Conservation (phyloP, 2,888 invertebrate genomes). For the Ophonus ardosiacus region DNA sequence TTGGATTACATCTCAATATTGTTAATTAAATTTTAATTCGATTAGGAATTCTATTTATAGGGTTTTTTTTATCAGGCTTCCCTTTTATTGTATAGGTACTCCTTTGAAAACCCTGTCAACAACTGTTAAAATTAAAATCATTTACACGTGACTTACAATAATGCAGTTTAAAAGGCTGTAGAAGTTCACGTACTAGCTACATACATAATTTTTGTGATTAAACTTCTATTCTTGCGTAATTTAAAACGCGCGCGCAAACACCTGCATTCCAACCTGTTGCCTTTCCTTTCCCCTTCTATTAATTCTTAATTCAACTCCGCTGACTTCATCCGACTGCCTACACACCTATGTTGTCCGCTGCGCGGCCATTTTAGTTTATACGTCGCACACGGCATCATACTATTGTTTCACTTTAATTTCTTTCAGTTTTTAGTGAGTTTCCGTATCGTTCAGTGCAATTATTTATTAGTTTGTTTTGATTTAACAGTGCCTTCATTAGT, state of each 20-base stretch:
- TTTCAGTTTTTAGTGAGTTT: constrained; percentile 7
- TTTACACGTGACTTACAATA: too few relatives aligned
- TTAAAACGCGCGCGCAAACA: constrained; percentile 24
- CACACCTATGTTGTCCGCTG: constrained; percentile 19
- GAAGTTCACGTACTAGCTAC: too few relatives aligned
- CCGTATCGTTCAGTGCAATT: background rate
- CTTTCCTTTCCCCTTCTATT: background rate
- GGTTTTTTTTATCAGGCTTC: background rate
- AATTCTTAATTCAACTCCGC: constrained; percentile 45
- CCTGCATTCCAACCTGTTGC: constrained; percentile 40
- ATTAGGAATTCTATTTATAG: background rate
- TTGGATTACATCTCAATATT: background rate
- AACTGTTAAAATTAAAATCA: too few relatives aligned
- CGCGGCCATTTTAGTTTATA: constrained; percentile 40
- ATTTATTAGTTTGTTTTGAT: constrained; percentile 3
- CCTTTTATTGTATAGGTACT: too few relatives aligned
- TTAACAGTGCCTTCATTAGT: background rate
- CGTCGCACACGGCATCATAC: constrained; percentile 7
- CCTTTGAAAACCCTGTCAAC: too few relatives aligned
- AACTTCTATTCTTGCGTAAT: background rate
- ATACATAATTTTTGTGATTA: too few relatives aligned
- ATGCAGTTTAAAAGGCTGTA: too few relatives aligned
- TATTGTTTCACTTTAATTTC: background rate
- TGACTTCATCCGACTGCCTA: constrained; percentile 45
- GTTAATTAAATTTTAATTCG: background rate